Conservation (phyloP, 2,797 vertebrate species). For the Crypturellus tataupa region DNA sequence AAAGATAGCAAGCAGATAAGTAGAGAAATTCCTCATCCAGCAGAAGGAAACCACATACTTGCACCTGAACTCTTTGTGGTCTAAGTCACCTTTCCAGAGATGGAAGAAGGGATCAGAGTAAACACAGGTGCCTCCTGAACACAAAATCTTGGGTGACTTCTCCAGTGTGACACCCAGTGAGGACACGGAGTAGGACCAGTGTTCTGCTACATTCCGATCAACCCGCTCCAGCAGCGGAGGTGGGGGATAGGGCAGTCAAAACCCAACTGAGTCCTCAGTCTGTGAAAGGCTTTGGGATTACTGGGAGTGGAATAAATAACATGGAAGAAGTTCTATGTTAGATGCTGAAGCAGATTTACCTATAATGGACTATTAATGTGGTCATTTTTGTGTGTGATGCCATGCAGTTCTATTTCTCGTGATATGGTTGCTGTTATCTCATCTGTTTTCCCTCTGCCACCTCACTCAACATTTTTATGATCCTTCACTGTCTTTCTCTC, state of each 20-base stretch:
- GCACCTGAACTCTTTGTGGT: not conserved
- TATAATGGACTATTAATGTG: not conserved
- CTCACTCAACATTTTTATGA: not conserved
- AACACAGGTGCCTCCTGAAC: not conserved
- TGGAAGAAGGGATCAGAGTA: not conserved
- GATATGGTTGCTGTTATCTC: not conserved
- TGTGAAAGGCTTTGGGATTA: not conserved
- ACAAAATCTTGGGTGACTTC: not conserved
- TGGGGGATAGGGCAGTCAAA: accelerated
- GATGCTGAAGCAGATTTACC: not conserved
- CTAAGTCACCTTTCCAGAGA: not conserved
- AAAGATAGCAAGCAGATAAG: not conserved
- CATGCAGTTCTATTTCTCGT: not conserved
- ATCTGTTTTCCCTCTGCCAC: not conserved
- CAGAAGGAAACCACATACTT: not conserved
- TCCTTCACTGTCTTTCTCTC: not conserved
- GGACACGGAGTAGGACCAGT: not conserved
- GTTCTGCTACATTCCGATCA: not conserved
- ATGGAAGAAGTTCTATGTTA: not conserved
- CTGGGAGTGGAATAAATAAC: not conserved
- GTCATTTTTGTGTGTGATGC: not conserved
- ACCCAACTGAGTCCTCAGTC: not conserved
- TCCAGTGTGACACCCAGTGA: not conserved
- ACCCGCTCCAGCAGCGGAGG: not conserved
- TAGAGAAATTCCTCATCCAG: not conserved